A percentile compares a stretch with the other conserved stretches of the same genome.
phyloP scores from a whole-genome alignment of 2,888 invertebrate genomes.

The Disparrhopalites patrizii region DNA sequence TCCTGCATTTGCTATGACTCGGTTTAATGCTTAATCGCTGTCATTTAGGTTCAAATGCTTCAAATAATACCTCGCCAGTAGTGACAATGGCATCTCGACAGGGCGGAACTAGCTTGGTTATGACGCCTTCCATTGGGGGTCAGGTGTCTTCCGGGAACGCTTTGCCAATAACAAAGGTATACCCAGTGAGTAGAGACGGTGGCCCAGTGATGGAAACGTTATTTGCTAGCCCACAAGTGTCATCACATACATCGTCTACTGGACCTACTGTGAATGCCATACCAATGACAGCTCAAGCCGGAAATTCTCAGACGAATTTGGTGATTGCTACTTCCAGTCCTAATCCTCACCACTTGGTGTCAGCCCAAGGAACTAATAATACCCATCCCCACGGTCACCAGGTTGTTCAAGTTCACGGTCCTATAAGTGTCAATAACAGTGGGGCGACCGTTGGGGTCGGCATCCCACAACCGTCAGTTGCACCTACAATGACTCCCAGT shows the following conservation, averaged over 20 bases:
- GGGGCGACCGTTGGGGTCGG: constrained; percentile 25
- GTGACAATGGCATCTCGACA: constrained; percentile 45
- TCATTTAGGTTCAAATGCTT: constrained; percentile 32
- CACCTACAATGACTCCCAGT: constrained; percentile 32
- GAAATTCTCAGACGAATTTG: constrained; percentile 28
- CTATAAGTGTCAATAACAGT: constrained; percentile 38
- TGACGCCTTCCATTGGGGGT: constrained; percentile 39
- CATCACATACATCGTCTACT: constrained; percentile 22
- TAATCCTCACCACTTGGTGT: constrained; percentile 23
- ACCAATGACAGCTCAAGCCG: constrained; percentile 24
- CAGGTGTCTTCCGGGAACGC: constrained; percentile 27
- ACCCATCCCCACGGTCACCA: constrained; percentile 33
- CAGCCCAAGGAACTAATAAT: constrained; percentile 11
- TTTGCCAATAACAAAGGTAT: constrained; percentile 44
- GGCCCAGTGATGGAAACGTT: constrained; percentile 33
- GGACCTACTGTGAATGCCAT: constrained; percentile 38
- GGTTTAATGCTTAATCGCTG: background rate
- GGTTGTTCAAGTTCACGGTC: constrained; percentile 44
- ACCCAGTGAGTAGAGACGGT: constrained; percentile 44
- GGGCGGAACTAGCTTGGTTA: constrained; percentile 37
- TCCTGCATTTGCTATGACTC: background rate
- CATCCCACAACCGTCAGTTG: constrained; percentile 26
- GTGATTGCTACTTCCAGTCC: constrained; percentile 36
- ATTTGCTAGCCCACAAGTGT: constrained; percentile 32
- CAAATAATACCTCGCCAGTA: constrained; percentile 44